These are phyloP conservation scores for Siniperca chuatsi DNA, from an alignment of 2,113 vertebrate genomes.

Conservation along the genomic window DNA sequence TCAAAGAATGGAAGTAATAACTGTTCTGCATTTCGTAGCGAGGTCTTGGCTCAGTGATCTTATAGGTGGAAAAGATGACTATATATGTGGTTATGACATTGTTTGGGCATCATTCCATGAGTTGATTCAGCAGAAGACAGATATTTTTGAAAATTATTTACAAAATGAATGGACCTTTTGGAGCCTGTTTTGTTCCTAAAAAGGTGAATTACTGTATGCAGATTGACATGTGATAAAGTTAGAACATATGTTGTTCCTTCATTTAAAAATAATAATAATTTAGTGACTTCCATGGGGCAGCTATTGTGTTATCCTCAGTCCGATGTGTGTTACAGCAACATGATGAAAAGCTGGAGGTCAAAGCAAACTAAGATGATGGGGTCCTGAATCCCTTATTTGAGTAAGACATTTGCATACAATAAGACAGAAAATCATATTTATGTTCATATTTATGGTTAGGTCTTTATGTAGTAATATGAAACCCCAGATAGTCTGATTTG, in stretches of 20 bases:
- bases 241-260: background rate
- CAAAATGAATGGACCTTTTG: background rate
- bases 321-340: background rate
- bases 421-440: background rate
- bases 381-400: background rate
- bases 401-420: background rate
- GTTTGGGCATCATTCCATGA: conserved; percentile 1
- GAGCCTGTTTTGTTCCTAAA: background rate
- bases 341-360: background rate
- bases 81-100: background rate
- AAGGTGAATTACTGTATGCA: background rate
- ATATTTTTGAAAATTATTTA: background rate
- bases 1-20: conserved; percentile 52
- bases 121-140: background rate
- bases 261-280: background rate
- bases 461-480: background rate
- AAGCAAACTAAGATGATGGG: too few relatives aligned
- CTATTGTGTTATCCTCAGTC: background rate
- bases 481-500: background rate
- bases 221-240: background rate
- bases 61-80: conserved; percentile 23
- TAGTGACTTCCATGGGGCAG: background rate
- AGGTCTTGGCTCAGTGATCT: conserved; percentile 31
- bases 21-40: conserved; percentile 23
- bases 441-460: background rate